Conservation (phyloP, 2,888 invertebrate genomes). For the Hirtodrosophila duncani region DNA sequence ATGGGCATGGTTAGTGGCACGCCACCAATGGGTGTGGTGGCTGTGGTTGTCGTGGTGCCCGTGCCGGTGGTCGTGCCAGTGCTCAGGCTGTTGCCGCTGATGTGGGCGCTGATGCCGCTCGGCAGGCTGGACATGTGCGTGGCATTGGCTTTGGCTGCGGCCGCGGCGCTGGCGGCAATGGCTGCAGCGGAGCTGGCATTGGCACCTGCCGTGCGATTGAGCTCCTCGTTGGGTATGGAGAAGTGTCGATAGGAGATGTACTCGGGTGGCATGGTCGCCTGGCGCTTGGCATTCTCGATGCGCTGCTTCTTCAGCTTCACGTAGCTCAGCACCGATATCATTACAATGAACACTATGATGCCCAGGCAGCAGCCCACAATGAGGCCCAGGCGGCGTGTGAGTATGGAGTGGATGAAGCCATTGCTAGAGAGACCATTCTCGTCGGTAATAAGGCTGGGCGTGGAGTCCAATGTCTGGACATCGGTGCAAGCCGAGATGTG, state of each 20-base stretch:
- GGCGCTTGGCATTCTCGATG: constrained; percentile 84
- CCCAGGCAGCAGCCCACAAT: constrained; percentile 93
- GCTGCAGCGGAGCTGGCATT: constrained; percentile 37
- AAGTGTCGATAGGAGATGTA: constrained; percentile 89
- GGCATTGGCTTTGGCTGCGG: constrained; percentile 30
- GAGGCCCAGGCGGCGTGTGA: constrained; percentile 89
- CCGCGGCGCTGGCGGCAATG: too few relatives aligned
- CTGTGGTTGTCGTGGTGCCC: constrained; percentile 67
- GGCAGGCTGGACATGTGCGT: constrained; percentile 74
- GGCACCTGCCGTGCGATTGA: constrained; percentile 65
- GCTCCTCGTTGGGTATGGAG: constrained; percentile 84
- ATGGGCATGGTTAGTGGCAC: constrained; percentile 35
- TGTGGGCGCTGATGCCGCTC: constrained; percentile 77
- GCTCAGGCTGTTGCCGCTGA: constrained; percentile 76
- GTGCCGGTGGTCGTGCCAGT: constrained; percentile 63
- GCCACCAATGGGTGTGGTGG: constrained; percentile 66
- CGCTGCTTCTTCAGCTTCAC: constrained; percentile 91
- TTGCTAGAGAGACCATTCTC: constrained; percentile 82
- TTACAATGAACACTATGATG: constrained; percentile 89
- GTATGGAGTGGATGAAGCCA: constrained; percentile 86
- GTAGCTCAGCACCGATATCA: constrained; percentile 90
- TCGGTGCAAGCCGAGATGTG: constrained; percentile 87
- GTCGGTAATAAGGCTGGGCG: constrained; percentile 81
- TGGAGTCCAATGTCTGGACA: constrained; percentile 86
- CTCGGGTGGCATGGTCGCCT: constrained; percentile 86